Evolutionary conservation across 2,888 invertebrate species (phyloP).

Genomic region (Tipula helvola): DNA sequence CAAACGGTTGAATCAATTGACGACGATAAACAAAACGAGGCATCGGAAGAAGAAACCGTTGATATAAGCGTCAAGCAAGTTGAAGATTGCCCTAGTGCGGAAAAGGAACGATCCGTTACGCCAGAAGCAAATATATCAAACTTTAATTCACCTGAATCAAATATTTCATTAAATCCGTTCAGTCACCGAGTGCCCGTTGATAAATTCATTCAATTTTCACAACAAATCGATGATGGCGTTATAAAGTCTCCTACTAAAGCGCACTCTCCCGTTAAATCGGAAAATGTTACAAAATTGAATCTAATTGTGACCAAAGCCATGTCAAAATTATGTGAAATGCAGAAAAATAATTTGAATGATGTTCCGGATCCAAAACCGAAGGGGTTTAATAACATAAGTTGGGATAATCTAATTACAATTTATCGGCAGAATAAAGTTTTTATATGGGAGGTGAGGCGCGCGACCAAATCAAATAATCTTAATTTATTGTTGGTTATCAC

Average conservation of each 20-base stretch:
- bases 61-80: neutral
- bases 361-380: conserved; percentile 24
- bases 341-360: conserved; percentile 28
- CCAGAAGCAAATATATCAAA: neutral
- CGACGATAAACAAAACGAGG: neutral
- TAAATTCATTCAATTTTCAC: neutral
- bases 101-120: neutral
- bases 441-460: conserved; percentile 28
- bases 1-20: neutral
- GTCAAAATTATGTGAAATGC: conserved; percentile 21
- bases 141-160: neutral
- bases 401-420: conserved; percentile 12
- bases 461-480: conserved; percentile 12
- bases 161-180: neutral
- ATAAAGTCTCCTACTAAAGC: neutral
- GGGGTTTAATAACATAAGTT: conserved; percentile 16
- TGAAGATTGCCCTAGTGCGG: neutral
- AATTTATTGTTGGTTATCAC: conserved; percentile 27
- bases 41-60: neutral
- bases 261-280: neutral
- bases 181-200: neutral
- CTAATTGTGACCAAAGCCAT: conserved; percentile 16
- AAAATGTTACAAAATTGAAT: conserved; percentile 14
- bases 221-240: neutral
- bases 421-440: conserved; percentile 26